Percentiles rank a stretch among this genome's conserved stretches.
Conservation (phyloP, 2,113 vertebrate species). For the Brienomyrus longianalis region DNA sequence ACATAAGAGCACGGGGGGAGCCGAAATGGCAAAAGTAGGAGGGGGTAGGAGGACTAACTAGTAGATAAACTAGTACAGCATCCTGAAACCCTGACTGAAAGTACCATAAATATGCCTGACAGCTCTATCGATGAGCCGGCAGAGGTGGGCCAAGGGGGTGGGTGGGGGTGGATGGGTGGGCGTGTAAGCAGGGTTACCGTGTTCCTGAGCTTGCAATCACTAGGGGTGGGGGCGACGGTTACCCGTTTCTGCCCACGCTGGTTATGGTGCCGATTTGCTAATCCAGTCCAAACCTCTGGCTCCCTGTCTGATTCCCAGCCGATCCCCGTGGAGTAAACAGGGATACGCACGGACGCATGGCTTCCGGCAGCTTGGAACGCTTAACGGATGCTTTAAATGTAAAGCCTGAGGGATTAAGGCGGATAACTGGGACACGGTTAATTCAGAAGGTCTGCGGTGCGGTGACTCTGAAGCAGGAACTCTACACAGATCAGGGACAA, state of each 20-base stretch:
- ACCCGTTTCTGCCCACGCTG: slow-evolving; percentile 17
- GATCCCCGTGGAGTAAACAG: slow-evolving; percentile 32
- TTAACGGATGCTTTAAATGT: slow-evolving; percentile 45
- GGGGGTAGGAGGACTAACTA: slow-evolving; percentile 39
- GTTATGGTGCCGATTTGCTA: slow-evolving; percentile 43
- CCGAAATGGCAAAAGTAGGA: slow-evolving; percentile 39
- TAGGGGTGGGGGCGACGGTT: slow-evolving; percentile 27
- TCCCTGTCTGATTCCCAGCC: slow-evolving; percentile 9
- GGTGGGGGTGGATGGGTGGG: slow-evolving; percentile 12
- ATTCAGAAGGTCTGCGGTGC: slow-evolving; percentile 41
- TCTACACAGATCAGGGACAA: neutral
- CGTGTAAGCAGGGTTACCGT: slow-evolving; percentile 24
- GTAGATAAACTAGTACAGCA: slow-evolving; percentile 46
- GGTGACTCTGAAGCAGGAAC: slow-evolving; percentile 21
- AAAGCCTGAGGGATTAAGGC: slow-evolving; percentile 54
- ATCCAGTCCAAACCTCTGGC: slow-evolving; percentile 25
- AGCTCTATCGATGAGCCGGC: slow-evolving; percentile 48
- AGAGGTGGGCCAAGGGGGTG: slow-evolving; percentile 10
- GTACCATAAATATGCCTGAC: slow-evolving; percentile 56
- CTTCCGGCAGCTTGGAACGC: neutral
- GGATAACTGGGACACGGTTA: slow-evolving; percentile 38
- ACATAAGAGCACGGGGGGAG: slow-evolving; percentile 48
- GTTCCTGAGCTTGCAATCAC: slow-evolving; percentile 17
- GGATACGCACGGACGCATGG: slow-evolving; percentile 14
- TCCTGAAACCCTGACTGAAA: slow-evolving; percentile 44